Percentiles rank a stretch among this genome's conserved stretches.
Evolutionary conservation across 2,888 invertebrate genomes (phyloP).

Genomic region (Stratiomys singularior): DNA sequence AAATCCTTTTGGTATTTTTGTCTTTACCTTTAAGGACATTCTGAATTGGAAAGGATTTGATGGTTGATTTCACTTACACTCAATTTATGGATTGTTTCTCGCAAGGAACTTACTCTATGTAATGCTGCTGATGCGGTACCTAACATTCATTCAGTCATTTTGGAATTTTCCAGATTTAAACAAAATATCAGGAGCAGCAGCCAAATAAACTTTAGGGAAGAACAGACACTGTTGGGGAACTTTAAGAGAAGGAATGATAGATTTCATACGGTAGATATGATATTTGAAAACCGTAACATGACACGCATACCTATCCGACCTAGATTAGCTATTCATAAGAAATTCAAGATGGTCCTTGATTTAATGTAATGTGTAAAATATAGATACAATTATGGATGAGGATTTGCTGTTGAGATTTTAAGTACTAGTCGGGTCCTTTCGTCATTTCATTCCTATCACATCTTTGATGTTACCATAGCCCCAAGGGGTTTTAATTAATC

Average conservation of each 20-base stretch:
- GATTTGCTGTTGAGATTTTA: conserved; percentile 49
- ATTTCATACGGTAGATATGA: conserved; percentile 21
- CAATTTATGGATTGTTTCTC: conserved; percentile 36
- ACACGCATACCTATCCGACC: conserved; percentile 35
- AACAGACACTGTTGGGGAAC: background rate
- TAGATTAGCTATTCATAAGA: conserved; percentile 26
- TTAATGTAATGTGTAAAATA: background rate
- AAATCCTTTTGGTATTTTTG: conserved; percentile 52
- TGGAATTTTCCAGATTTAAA: background rate
- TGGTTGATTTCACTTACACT: conserved; percentile 48
- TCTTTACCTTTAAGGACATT: conserved; percentile 50
- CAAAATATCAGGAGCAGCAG: background rate
- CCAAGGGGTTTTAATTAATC: conserved; percentile 32
- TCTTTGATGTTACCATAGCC: conserved; percentile 35
- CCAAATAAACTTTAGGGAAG: no score
- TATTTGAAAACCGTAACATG: conserved; percentile 23
- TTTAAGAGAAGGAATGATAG: background rate
- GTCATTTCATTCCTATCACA: conserved; percentile 32
- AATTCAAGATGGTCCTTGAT: background rate
- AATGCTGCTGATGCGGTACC: no score
- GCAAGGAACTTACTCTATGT: background rate
- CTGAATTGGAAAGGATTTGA: conserved; percentile 47
- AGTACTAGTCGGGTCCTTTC: conserved; percentile 48
- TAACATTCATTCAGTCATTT: background rate
- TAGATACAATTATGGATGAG: conserved; percentile 49